Conservation (phyloP, 2,113 vertebrate species). For the Megaptera novaeangliae region DNA sequence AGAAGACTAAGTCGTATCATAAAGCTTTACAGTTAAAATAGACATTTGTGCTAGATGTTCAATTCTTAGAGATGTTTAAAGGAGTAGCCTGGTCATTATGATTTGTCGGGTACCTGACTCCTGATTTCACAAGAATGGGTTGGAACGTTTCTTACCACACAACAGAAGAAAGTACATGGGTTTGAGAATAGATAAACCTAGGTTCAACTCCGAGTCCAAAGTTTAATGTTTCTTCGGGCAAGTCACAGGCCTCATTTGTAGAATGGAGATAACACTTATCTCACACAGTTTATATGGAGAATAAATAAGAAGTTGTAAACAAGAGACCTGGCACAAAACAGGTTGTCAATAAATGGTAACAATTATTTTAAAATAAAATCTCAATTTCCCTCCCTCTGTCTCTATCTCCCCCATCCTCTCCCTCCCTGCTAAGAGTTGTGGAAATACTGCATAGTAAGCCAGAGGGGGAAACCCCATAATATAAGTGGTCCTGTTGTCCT, state of each 20-base stretch:
- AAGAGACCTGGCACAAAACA: neutral
- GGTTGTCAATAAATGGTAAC: neutral
- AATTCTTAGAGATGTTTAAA: neutral
- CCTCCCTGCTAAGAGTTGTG: neutral
- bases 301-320: neutral
- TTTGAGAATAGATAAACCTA: neutral
- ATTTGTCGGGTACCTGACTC: neutral
- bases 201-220: neutral
- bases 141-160: neutral
- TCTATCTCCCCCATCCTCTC: neutral
- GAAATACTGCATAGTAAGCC: neutral
- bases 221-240: neutral
- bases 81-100: neutral
- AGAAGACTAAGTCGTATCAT: neutral
- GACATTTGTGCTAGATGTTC: neutral
- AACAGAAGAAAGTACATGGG: neutral
- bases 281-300: neutral
- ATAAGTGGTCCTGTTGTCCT: neutral
- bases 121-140: neutral
- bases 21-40: neutral
- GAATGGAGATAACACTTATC: neutral
- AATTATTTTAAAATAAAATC: neutral
- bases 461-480: neutral
- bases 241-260: neutral
- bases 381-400: neutral